Conservation (phyloP, 2,797 vertebrate genomes). For the Chaetodon trifasciatus region DNA sequence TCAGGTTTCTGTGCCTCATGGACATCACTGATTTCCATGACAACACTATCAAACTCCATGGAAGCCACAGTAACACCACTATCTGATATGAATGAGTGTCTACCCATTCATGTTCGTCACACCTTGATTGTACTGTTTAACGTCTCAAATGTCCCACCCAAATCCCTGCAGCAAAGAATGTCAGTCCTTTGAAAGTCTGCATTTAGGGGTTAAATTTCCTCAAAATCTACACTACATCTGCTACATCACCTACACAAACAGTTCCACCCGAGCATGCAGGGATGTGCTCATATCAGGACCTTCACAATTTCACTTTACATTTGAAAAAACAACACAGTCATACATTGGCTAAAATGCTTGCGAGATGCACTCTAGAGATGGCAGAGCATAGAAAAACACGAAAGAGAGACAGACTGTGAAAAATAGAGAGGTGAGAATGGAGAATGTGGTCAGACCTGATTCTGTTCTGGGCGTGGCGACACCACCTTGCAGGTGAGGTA, state of each 20-base stretch:
- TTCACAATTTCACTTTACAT: neutral
- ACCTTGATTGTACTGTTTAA: conserved; percentile 14
- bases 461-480: conserved; percentile 51
- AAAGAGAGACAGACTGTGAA: neutral
- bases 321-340: neutral
- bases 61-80: neutral
- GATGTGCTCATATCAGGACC: neutral
- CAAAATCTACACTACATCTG: neutral
- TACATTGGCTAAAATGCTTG: neutral
- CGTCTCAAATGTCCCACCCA: conserved; percentile 13
- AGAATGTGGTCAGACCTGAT: conserved; percentile 79
- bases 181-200: conserved; percentile 10
- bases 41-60: conserved; percentile 17
- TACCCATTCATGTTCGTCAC: conserved; percentile 18
- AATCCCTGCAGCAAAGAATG: conserved; percentile 36
- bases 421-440: conserved; percentile 15
- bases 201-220: neutral
- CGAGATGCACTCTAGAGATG: conserved; percentile 2
- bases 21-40: conserved; percentile 39
- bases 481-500: conserved; percentile 62
- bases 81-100: neutral
- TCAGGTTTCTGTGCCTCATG: conserved; percentile 3
- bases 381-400: neutral
- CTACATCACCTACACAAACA: neutral
- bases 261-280: neutral